Evolutionary conservation across 2,888 invertebrate species (phyloP).

Genomic region (Drosophila dives): DNA sequence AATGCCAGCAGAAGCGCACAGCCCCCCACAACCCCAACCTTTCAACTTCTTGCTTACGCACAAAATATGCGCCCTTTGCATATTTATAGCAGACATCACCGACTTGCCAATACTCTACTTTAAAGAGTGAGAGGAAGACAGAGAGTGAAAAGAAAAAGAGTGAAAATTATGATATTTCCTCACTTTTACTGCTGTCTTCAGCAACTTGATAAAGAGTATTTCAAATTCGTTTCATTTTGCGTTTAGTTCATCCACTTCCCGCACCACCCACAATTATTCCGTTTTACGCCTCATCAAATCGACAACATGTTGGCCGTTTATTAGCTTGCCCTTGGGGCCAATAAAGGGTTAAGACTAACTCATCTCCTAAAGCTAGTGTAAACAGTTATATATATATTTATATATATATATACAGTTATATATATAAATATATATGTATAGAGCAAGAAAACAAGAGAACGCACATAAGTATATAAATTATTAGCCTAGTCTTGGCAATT

Average conservation of each 20-base stretch:
- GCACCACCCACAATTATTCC: not conserved
- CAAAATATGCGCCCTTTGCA: constrained; percentile 65
- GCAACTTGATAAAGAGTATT: constrained; percentile 6
- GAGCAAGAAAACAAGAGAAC: not conserved
- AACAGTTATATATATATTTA: not conserved
- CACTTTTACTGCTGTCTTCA: not conserved
- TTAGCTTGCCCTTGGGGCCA: constrained; percentile 27
- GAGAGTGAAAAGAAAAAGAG: not conserved
- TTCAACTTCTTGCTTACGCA: constrained; percentile 14
- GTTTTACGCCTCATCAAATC: constrained; percentile 44
- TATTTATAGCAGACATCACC: constrained; percentile 40
- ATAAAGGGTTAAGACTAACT: constrained; percentile 19
- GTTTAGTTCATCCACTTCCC: not conserved
- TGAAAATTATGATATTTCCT: not conserved
- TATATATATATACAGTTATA: not conserved
- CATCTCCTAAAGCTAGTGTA: not conserved
- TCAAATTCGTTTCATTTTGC: not conserved
- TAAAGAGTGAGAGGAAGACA: not conserved
- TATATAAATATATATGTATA: no score
- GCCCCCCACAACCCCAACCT: not conserved
- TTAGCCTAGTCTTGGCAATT: not conserved
- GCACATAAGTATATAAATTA: not conserved
- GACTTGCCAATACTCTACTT: constrained; percentile 5
- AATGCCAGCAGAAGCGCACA: constrained; percentile 54
- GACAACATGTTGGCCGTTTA: constrained; percentile 28